These are phyloP conservation scores for Columba janthina DNA, from an alignment of 2,113 vertebrate genomes.

Conservation along the genomic window DNA sequence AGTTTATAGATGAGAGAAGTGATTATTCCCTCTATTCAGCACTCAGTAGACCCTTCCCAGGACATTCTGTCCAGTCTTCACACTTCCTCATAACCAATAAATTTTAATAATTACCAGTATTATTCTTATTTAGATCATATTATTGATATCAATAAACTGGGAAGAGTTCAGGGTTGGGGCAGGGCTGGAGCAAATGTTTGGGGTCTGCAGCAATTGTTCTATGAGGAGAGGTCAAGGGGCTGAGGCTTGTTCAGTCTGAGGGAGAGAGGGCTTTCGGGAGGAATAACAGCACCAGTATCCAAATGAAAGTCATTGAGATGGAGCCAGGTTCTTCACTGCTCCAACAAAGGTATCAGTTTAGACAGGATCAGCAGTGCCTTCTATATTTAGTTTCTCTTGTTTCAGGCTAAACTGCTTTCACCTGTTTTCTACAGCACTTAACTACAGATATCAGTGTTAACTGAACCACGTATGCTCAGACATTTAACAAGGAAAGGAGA, in stretches of 20 bases:
- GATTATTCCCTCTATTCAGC: not conserved
- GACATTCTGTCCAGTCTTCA: not conserved
- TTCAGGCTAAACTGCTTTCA: not conserved
- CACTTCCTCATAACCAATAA: not conserved
- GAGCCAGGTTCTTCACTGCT: not conserved
- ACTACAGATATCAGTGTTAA: not conserved
- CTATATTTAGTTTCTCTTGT: not conserved
- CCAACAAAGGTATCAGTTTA: not conserved
- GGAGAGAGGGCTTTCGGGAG: not conserved
- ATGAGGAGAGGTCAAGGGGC: not conserved
- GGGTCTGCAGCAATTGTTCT: not conserved
- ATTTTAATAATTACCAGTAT: no score
- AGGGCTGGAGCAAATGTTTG: not conserved
- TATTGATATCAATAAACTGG: not conserved
- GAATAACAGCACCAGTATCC: not conserved
- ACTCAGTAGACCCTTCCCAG: not conserved
- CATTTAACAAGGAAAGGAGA: not conserved
- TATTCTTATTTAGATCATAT: not conserved
- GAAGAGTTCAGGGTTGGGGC: rapidly evolving
- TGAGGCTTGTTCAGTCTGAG: not conserved
- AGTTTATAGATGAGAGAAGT: not conserved
- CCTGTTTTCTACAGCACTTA: not conserved
- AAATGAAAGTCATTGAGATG: not conserved
- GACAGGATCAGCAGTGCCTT: not conserved
- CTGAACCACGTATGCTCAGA: not conserved